These are phyloP conservation scores for Toxotes chatareus DNA, from an alignment of 2,113 vertebrate species.

Conservation along the genomic window DNA sequence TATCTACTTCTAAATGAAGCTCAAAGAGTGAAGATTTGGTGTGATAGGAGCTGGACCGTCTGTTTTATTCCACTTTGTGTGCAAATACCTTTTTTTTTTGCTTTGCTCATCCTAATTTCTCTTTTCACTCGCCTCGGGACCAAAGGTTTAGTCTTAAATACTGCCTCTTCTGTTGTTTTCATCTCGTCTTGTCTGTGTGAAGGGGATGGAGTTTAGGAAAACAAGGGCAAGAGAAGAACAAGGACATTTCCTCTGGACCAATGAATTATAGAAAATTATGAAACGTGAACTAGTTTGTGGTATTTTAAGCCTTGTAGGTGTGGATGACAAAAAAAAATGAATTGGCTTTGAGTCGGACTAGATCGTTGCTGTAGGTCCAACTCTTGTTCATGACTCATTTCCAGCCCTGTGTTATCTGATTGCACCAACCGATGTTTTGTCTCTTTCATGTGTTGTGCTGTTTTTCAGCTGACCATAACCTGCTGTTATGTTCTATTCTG, in stretches of 20 bases:
- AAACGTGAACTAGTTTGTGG: neutral
- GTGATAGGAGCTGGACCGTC: neutral
- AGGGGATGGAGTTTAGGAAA: neutral
- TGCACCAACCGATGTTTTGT: neutral
- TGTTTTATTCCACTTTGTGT: neutral
- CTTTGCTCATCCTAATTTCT: neutral
- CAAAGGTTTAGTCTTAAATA: neutral
- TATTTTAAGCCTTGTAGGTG: neutral
- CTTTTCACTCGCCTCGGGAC: neutral
- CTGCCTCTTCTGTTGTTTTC: neutral
- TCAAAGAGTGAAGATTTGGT: constrained; percentile 1
- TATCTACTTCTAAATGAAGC: neutral
- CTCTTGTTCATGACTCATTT: neutral
- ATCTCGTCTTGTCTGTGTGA: constrained; percentile 3
- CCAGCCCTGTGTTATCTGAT: neutral
- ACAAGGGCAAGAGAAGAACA: neutral
- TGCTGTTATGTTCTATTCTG: neutral
- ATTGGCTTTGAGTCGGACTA: neutral
- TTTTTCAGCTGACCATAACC: neutral
- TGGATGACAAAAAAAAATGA: neutral
- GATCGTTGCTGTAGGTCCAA: neutral
- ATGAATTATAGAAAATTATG: neutral
- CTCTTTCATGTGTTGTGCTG: neutral
- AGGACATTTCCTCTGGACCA: neutral
- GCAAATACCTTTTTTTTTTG: neutral